These are phyloP conservation scores for Phataginus tricuspis DNA, from an alignment of 2,797 vertebrate genomes.

Conservation along the genomic window DNA sequence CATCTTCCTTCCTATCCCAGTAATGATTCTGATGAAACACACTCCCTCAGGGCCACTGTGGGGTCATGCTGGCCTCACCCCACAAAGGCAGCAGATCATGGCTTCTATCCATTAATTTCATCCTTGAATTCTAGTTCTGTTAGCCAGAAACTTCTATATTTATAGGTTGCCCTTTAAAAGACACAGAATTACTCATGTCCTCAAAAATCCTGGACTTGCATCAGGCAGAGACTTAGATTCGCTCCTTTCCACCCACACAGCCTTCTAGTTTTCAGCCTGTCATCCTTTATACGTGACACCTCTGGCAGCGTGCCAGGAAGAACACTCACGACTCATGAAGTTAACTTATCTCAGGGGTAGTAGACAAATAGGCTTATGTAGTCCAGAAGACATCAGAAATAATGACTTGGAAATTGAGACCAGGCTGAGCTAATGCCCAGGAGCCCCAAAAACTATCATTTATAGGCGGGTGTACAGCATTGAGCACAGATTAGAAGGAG, in stretches of 20 bases:
- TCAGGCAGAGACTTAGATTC: slow-evolving; percentile 52
- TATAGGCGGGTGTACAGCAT: neutral
- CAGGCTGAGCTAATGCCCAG: slow-evolving; percentile 42
- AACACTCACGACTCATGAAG: slow-evolving; percentile 52
- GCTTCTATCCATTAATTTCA: neutral
- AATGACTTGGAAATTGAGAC: slow-evolving; percentile 32
- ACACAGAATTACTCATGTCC: slow-evolving; percentile 64
- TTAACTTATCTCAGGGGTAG: slow-evolving; percentile 61
- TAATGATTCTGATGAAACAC: slow-evolving; percentile 16
- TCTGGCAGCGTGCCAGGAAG: slow-evolving; percentile 63
- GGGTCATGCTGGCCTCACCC: neutral
- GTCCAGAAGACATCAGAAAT: slow-evolving; percentile 67
- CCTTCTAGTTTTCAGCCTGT: slow-evolving; percentile 31
- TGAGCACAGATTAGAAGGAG: neutral
- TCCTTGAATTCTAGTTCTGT: slow-evolving; percentile 42
- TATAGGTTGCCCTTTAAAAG: slow-evolving; percentile 61
- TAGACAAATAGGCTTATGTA: slow-evolving; percentile 59
- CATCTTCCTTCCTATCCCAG: neutral
- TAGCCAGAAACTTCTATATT: slow-evolving; percentile 57
- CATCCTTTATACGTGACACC: slow-evolving; percentile 60
- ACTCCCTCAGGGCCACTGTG: neutral
- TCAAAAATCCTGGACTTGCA: slow-evolving; percentile 59
- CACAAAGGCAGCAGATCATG: slow-evolving; percentile 26
- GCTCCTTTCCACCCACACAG: slow-evolving; percentile 21
- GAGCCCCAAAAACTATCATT: neutral